Conservation (phyloP, 2,113 vertebrate species). For the Elachura formosa region DNA sequence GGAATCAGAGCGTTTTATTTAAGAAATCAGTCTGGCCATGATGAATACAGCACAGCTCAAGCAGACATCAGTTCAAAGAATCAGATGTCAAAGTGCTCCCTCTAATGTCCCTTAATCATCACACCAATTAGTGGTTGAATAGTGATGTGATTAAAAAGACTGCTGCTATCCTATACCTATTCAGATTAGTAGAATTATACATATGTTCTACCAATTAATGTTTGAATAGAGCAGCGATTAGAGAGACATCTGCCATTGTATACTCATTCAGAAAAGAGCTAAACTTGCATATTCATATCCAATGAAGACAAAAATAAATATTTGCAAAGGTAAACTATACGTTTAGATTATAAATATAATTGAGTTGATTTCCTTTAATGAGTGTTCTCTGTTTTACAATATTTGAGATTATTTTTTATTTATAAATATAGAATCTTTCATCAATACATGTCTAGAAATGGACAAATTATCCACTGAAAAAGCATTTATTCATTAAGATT, state of each 20-base stretch:
- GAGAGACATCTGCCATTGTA: conserved; percentile 74
- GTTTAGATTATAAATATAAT: conserved; percentile 64
- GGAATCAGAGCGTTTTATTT: conserved; percentile 64
- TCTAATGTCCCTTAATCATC: conserved; percentile 77
- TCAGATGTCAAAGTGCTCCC: conserved; percentile 78
- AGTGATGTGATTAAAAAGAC: conserved; percentile 76
- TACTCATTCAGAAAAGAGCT: conserved; percentile 60
- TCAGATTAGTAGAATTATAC: conserved; percentile 67
- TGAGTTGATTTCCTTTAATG: conserved; percentile 65
- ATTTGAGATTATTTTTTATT: conserved; percentile 64
- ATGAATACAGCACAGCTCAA: conserved; percentile 51
- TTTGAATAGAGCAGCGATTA: conserved; percentile 72
- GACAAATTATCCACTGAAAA: neutral
- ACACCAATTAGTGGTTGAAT: conserved; percentile 76
- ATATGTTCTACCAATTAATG: conserved; percentile 73
- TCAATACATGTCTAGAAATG: conserved; percentile 53
- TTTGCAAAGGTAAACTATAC: conserved; percentile 75
- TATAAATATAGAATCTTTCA: conserved; percentile 70
- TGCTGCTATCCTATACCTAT: conserved; percentile 75
- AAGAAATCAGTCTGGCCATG: conserved; percentile 64
- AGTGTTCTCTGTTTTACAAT: conserved; percentile 49
- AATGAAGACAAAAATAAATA: conserved; percentile 70
- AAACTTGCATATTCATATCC: conserved; percentile 67
- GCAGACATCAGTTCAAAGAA: conserved; percentile 72
- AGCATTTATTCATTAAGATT: neutral